Conservation (phyloP, 2,888 invertebrate species). For the Tolmerus cingulatus region DNA sequence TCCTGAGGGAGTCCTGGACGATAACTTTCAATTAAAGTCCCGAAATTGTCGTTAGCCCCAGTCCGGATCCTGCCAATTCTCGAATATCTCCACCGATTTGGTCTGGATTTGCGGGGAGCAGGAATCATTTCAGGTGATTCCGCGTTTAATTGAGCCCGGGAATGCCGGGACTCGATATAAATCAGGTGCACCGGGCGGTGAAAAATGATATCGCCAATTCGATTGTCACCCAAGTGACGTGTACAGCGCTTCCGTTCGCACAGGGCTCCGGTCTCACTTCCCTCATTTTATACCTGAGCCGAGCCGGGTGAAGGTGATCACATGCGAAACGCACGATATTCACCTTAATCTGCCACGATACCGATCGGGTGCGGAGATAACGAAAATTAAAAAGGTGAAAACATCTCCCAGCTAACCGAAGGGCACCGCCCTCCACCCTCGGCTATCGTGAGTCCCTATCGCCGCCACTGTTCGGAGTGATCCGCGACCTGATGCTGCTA, state of each 20-base stretch:
- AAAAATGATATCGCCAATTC: constrained; percentile 27
- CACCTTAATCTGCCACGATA: constrained; percentile 39
- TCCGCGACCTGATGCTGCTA: not conserved
- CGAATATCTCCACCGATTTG: not conserved
- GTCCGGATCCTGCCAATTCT: not conserved
- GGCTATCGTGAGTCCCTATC: not conserved
- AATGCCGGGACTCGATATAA: not conserved
- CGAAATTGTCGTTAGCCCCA: not conserved
- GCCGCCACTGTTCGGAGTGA: not conserved
- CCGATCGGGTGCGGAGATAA: constrained; percentile 8
- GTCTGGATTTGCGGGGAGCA: not conserved
- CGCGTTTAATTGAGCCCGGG: not conserved
- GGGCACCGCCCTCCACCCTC: not conserved
- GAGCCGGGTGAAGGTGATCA: not conserved
- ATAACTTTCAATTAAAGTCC: not conserved
- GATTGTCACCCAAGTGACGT: constrained; percentile 31
- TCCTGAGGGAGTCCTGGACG: not conserved
- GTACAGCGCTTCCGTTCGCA: constrained; percentile 31
- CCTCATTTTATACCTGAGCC: not conserved
- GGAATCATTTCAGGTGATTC: not conserved
- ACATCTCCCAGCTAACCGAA: not conserved
- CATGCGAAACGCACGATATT: constrained; percentile 40
- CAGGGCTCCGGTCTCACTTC: not conserved
- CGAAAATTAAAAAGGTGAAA: constrained; percentile 36
- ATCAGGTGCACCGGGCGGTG: constrained; percentile 6